Percentiles rank a stretch among this genome's conserved stretches.
Conservation (phyloP, 2,797 vertebrate genomes). For the Helicolenus hilgendorfi region DNA sequence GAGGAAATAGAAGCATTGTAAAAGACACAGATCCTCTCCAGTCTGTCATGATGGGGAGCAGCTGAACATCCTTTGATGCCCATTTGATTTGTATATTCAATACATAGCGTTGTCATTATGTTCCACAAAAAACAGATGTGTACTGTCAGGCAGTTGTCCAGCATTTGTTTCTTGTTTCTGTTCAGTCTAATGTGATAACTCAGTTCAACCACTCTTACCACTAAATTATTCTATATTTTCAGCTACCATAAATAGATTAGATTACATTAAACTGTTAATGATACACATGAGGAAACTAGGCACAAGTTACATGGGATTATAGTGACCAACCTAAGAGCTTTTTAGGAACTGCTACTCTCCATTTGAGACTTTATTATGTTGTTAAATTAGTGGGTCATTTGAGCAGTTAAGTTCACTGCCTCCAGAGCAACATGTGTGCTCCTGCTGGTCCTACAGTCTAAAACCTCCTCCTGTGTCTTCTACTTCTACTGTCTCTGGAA, state of each 20-base stretch:
- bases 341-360: constrained; percentile 16
- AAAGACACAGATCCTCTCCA: background rate
- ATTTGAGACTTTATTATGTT: constrained; percentile 49
- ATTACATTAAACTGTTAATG: background rate
- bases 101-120: background rate
- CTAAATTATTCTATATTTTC: background rate
- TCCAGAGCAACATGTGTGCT: constrained; percentile 17
- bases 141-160: background rate
- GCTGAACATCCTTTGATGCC: background rate
- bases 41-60: background rate
- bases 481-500: background rate
- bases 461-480: background rate
- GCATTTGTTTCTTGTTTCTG: background rate
- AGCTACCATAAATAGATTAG: background rate
- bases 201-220: background rate
- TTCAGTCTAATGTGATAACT: background rate
- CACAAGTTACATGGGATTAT: background rate
- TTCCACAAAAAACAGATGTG: background rate
- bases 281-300: background rate
- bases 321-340: background rate
- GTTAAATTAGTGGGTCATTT: constrained; percentile 61
- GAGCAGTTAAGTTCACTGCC: constrained; percentile 25
- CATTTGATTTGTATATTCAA: background rate
- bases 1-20: constrained; percentile 27
- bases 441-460: background rate